Base-by-base conservation (phyloP, 2,888 invertebrate genomes). In the Drosophila crucigera region DNA sequence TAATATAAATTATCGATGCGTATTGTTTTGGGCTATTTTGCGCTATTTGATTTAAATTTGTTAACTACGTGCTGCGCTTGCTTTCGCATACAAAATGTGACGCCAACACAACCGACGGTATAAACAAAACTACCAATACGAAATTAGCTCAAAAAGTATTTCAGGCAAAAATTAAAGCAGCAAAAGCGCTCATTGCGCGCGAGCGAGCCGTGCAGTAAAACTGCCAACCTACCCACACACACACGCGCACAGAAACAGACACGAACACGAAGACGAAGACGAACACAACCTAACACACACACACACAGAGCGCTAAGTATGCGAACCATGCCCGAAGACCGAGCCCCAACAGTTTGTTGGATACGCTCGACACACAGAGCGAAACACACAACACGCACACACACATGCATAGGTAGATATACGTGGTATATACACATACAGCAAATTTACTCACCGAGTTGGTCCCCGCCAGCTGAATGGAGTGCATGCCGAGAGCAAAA, bases 61-160 rank as follows among this genome's bases (percentile, higher is more conserved):
- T 78, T 71, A 72, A 74, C 66, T 76, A 75, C 83, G 73, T 88
- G 74, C 82, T 83, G 76, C 80, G 78, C 83, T 80, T 73, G 84
- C 87, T 76, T 82, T 84, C 77, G 84, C 89, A 80, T 83, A 78
- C 81, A 76, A 87, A 87, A 86, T 86, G 77, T 78, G 78, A 78
- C 88, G 91, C 91, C 83, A 88, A 86, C 86, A 77, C 90, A 82
- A 83, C 75, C 91, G 90, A 91, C 92, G 92, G 90, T 84, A 91
- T 92, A 92, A 92, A 92, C 92, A 92, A 92, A 92, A 92, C 92
- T 92, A 92, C 91, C 92, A 92, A 91, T 85, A 86, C 86, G 80
- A 92, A 91, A 92, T 91, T 92, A 92, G 91, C 92, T 92, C 92
- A 91, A 92, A 92, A 88, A 77, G 90, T 89, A 85, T 89, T 82